Base-by-base conservation (phyloP, 2,113 vertebrate genomes). In the Stomatorhinus ivindoensis region DNA sequence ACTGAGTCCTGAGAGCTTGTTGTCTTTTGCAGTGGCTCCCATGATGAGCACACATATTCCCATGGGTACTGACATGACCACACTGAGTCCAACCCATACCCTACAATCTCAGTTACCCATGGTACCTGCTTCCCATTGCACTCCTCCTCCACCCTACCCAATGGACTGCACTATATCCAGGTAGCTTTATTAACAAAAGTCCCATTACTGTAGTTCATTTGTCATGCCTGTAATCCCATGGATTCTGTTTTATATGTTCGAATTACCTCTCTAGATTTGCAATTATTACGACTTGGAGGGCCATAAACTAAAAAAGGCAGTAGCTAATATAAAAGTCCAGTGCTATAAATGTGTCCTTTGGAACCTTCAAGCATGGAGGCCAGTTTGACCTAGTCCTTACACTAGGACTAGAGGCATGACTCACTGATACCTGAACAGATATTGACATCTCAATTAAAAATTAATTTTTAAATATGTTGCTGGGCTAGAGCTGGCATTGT, bases 111-210 rank as follows among this genome's bases (percentile, higher is more conserved):
- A 98, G 94, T 96, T 99, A 90, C 97, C 98, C 94, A 97, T 99
- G 98, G 96, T 98, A 91, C 97, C 98, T 90, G 97, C 98, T 31
- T 99, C 98, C 92, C 98, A 99, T 96, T 99, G 98, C 95, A 99
- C 98, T 0, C 98, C 98, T 86, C 98, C 98, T 92, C 98, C 98
- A 93, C 98, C 98, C 69, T 99, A 99, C 95, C 98, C 98, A 90
- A 97, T 98, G 95, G 98, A 99, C 96, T 98, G 97, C 97, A 99
- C 98, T 96, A 99, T 99, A 91, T 97, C 98, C 96, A 99, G 98
- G 98, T 99, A 97, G 92, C 92, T 93, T n/a, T 85, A 19, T 48
- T 51, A 35, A 44, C 82, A 47, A 84, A 24, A 11, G 19, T 42
- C 76, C 1, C 19, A 39, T 44, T 3, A 10, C 7, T 47, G 44